These are phyloP conservation scores for Diloba caeruleocephala DNA, from an alignment of 2,888 invertebrate species.

Conservation along the genomic window DNA sequence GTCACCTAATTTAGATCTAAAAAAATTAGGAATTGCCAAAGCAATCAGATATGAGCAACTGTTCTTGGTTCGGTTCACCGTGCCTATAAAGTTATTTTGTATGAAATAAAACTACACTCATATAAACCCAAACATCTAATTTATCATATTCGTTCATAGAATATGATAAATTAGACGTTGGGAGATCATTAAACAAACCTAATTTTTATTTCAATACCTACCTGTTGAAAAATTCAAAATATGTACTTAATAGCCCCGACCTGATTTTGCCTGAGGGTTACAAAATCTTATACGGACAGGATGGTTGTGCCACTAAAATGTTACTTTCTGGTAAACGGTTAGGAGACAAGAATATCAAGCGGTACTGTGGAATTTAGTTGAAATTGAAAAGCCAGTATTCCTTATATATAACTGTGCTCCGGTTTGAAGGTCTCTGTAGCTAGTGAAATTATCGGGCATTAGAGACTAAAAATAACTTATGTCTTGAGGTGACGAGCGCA, in stretches of 20 bases:
- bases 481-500: no score
- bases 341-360: no score
- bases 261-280: conserved; percentile 64
- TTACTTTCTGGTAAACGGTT: conserved; percentile 33
- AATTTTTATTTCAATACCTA: conserved; percentile 63
- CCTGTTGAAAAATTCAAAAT: conserved; percentile 64
- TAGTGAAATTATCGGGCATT: no score
- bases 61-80: not conserved
- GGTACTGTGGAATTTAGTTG: no score
- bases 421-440: no score
- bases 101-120: conserved; percentile 37
- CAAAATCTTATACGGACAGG: conserved; percentile 26
- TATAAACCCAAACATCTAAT: conserved; percentile 60
- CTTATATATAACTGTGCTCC: no score
- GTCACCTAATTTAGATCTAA: no score
- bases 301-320: conserved; percentile 60
- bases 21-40: no score
- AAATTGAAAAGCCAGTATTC: no score
- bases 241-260: conserved; percentile 66
- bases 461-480: no score
- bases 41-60: no score
- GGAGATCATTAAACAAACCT: conserved; percentile 65
- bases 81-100: conserved; percentile 12
- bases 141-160: no score
- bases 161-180: conserved; percentile 66